Percentiles rank a stretch among this genome's conserved stretches.
Evolutionary conservation across 2,888 invertebrate species (phyloP).

Genomic region (Patella caerulea): DNA sequence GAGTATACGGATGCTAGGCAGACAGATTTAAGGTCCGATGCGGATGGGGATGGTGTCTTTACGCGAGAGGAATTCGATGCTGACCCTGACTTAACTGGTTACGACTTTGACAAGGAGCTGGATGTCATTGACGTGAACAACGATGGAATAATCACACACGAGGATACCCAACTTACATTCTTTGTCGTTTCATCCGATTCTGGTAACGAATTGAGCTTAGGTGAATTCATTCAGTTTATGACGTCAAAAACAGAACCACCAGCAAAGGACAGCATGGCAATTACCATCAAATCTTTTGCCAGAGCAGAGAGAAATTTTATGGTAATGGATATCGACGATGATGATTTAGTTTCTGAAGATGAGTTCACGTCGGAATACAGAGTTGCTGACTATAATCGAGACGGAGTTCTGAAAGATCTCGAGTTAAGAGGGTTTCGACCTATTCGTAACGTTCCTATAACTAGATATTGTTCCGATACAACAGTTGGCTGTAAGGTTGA

Average conservation of each 20-base stretch:
- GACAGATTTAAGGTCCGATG: background rate
- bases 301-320: background rate
- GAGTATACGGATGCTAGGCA: background rate
- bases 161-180: background rate
- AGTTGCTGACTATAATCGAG: conserved; percentile 7
- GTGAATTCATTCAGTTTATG: background rate
- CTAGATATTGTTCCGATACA: background rate
- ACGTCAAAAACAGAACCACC: background rate
- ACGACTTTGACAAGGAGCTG: background rate
- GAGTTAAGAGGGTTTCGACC: background rate
- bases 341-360: background rate
- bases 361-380: background rate
- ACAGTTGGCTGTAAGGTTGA: background rate
- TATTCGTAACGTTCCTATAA: background rate
- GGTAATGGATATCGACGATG: background rate
- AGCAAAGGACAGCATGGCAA: background rate
- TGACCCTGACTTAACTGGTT: background rate
- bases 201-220: background rate
- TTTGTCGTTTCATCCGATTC: background rate
- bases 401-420: background rate
- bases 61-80: background rate
- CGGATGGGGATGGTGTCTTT: background rate
- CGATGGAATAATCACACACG: background rate
- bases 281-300: background rate
- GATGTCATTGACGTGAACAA: background rate